Percentiles rank a stretch among this genome's conserved stretches.
These are phyloP conservation scores for Hybognathus amarus DNA, from an alignment of 2,797 vertebrate species.

Conservation along the genomic window DNA sequence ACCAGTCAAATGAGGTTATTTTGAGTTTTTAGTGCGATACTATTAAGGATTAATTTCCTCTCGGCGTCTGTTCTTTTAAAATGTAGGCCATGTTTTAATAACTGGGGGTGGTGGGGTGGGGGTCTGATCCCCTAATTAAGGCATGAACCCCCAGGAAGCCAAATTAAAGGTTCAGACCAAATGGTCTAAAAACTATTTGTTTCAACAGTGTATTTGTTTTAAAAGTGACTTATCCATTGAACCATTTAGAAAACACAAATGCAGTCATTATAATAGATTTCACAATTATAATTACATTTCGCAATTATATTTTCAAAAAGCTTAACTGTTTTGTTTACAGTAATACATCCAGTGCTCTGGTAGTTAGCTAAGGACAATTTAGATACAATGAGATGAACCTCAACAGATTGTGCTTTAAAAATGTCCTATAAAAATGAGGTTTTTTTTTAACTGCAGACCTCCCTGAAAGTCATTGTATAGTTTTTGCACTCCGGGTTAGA, in stretches of 20 bases:
- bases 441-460: background rate
- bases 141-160: background rate
- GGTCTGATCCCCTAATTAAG: background rate
- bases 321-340: background rate
- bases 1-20: background rate
- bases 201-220: background rate
- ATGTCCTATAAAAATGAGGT: background rate
- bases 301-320: background rate
- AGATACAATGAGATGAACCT: background rate
- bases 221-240: background rate
- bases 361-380: background rate
- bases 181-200: background rate
- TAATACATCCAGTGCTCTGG: background rate
- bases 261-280: background rate
- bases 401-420: background rate
- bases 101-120: no score
- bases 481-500: background rate
- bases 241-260: slow-evolving; percentile 6
- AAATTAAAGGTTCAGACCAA: background rate
- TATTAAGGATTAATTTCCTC: background rate
- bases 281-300: no score
- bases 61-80: background rate
- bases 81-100: background rate
- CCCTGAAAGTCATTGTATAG: slow-evolving; percentile 4
- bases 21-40: background rate